phyloP scores from a whole-genome alignment of 2,797 vertebrate species.

The Yasuhikotakia modesta region DNA sequence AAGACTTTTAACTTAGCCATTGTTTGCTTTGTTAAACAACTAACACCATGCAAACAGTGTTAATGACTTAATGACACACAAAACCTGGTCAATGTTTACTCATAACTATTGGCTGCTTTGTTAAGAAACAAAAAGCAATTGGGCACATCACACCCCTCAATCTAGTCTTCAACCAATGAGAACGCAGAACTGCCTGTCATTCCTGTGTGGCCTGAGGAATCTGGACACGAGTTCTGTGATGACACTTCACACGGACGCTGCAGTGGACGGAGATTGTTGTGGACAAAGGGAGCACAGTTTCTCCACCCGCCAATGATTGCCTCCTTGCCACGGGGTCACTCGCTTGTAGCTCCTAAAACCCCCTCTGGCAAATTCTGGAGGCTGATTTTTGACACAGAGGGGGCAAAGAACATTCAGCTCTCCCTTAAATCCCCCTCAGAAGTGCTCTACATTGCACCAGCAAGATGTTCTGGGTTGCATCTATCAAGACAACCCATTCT shows the following conservation, averaged over 20 bases:
- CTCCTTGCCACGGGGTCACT: slow-evolving; percentile 12
- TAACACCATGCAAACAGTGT: not conserved
- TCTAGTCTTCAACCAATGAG: not conserved
- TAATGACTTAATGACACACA: not conserved
- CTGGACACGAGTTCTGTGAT: not conserved
- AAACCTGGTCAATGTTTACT: not conserved
- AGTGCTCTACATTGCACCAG: slow-evolving; percentile 11
- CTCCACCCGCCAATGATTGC: not conserved
- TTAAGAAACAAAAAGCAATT: not conserved
- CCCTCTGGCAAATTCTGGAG: not conserved
- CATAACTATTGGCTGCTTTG: too few relatives aligned
- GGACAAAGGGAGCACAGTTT: slow-evolving; percentile 5
- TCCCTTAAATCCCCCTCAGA: slow-evolving; percentile 17
- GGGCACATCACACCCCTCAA: too few relatives aligned
- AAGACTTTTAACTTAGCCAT: not conserved
- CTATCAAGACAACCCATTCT: slow-evolving; percentile 22
- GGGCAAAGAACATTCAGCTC: slow-evolving; percentile 12
- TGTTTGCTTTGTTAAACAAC: not conserved
- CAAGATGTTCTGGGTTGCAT: slow-evolving; percentile 27
- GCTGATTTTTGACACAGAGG: slow-evolving; percentile 13
- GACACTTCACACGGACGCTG: not conserved
- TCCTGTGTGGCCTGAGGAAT: not conserved
- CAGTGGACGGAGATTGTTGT: not conserved
- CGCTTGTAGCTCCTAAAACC: not conserved
- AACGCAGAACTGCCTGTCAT: not conserved